Evolutionary conservation across 2,888 invertebrate species (phyloP).

Genomic region (Metopia argyrocephala): DNA sequence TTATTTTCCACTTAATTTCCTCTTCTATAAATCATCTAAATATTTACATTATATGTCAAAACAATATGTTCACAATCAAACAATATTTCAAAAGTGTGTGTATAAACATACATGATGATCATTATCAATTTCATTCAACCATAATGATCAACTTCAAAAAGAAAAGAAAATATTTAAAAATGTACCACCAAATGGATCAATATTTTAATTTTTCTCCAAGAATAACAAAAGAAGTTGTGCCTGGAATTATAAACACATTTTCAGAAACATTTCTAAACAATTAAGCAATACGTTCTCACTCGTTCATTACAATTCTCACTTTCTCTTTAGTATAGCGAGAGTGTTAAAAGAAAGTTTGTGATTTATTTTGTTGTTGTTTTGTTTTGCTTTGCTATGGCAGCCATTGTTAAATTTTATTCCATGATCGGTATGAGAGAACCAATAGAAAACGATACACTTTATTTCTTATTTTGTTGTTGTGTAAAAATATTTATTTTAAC

Average conservation of each 20-base stretch:
- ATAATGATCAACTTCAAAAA: slow-evolving; percentile 28
- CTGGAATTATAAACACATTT: not conserved
- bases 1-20: slow-evolving; percentile 43
- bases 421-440: slow-evolving; percentile 1
- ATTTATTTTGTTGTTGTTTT: slow-evolving; percentile 1
- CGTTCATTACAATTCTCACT: no score
- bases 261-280: no score
- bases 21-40: slow-evolving; percentile 54
- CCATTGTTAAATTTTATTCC: slow-evolving; percentile 39
- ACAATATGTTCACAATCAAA: slow-evolving; percentile 61
- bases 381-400: slow-evolving; percentile 18
- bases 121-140: slow-evolving; percentile 26
- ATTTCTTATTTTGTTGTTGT: slow-evolving; percentile 4
- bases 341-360: not conserved
- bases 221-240: slow-evolving; percentile 27
- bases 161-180: slow-evolving; percentile 6
- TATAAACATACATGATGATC: slow-evolving; percentile 43
- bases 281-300: no score
- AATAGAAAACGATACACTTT: slow-evolving; percentile 38
- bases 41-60: slow-evolving; percentile 61
- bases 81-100: slow-evolving; percentile 50
- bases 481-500: not conserved
- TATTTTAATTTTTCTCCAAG: slow-evolving; percentile 49
- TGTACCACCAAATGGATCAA: slow-evolving; percentile 56
- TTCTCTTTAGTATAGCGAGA: no score